phyloP scores from a whole-genome alignment of 2,797 vertebrate species.

The Neoniphon sammara region DNA sequence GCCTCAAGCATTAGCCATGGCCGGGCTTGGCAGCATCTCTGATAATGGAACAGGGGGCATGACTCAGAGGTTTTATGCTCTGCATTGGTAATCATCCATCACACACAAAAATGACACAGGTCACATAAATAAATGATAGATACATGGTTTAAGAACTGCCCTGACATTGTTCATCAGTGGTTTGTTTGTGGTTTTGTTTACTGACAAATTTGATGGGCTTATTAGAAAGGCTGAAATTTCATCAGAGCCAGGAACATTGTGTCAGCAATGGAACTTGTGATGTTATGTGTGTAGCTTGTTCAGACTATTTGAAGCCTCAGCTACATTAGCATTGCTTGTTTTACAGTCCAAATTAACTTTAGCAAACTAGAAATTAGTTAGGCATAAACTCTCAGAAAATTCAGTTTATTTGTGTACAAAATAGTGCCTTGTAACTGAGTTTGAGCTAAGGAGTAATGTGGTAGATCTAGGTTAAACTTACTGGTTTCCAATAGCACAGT shows the following conservation, averaged over 20 bases:
- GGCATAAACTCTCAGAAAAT: background rate
- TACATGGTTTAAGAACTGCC: constrained; percentile 11
- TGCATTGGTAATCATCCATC: background rate
- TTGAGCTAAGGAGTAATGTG: constrained; percentile 7
- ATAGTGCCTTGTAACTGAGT: background rate
- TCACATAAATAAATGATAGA: constrained; percentile 11
- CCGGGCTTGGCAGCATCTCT: background rate
- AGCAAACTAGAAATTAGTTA: constrained; percentile 10
- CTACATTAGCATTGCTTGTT: background rate
- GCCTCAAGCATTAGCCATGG: background rate
- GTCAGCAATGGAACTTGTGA: background rate
- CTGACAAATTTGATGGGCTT: background rate
- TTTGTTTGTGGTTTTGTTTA: constrained; percentile 16
- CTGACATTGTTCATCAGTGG: constrained; percentile 18
- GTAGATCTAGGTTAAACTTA: background rate
- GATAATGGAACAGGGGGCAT: constrained; percentile 6
- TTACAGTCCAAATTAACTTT: background rate
- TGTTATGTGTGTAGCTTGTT: background rate
- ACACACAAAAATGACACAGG: background rate
- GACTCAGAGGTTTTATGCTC: background rate
- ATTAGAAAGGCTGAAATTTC: too few relatives aligned
- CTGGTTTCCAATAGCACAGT: background rate
- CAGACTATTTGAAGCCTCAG: background rate
- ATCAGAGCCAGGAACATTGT: too few relatives aligned
- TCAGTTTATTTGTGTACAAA: background rate